Evolutionary conservation across 2,113 vertebrate species (phyloP), one percentile per base, ranked within the genome.

Genomic region (Urocolius indicus): DNA sequence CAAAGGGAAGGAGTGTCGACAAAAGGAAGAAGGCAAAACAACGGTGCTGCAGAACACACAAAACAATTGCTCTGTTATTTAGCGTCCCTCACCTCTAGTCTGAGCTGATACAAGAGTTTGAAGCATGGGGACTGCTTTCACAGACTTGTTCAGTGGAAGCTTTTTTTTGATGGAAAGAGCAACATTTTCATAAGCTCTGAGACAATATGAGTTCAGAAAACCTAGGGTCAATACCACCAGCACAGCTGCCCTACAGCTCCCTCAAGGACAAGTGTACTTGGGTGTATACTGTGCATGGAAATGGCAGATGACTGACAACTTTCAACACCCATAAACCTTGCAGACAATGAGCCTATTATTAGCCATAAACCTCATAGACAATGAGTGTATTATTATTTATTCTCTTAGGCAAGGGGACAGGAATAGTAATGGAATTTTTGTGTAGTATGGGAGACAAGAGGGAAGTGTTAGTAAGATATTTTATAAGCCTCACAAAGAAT

Each of bases 301-400:
- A 86, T 52, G 46, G 11, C 59, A 62, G 46, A 62, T 83, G 79
- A 85, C 27, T 82, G 58, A 45, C 55, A 88, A 27, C 34, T 89
- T 71, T 63, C 52, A 87, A 32, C 54, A 63, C 48, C 26, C 57
- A 66, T 90, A 90, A 91, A 82, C 62, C n/a, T 85, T 1, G 0
- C 13, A 79, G 69, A 82, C 58, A 82, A 21, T n/a, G 52, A 82
- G 20, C 6, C 86, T 76, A 43, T 90, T 88, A 46, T 94, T 93
- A 76, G 38, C 26, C 57, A 66, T 90, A 90, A 91, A 82, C 62
- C n/a, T 85, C 1, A 0, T 15, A 79, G 69, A 82, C 58, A 82
- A 21, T 30, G 48, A 82, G 20, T 5, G 88, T 88, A n/a, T 91
- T 91, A 46, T 94, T 94, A 79, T 95, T 94, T 95, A 45, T 89